Conservation (phyloP, 2,113 vertebrate genomes). For the Mesoclemmys tuberculata region DNA sequence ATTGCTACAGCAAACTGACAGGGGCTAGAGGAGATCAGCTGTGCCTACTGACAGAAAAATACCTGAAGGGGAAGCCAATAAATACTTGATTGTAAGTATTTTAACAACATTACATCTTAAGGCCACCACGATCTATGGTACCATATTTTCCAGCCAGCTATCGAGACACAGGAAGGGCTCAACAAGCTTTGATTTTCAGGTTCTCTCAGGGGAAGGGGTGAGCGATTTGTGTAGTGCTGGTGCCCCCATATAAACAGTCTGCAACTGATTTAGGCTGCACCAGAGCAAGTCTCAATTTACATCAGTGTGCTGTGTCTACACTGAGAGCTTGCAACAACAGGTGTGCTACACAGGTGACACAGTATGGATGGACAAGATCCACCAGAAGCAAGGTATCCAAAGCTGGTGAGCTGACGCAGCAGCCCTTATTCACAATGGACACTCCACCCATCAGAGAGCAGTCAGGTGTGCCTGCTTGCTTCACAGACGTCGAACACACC, state of each 20-base stretch:
- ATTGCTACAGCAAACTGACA: background rate
- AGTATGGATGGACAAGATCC: background rate
- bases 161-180: background rate
- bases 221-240: background rate
- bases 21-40: background rate
- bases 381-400: background rate
- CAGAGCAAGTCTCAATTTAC: background rate
- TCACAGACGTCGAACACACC: background rate
- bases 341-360: background rate
- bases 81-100: fast-evolving
- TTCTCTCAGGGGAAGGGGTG: background rate
- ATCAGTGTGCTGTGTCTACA: fast-evolving
- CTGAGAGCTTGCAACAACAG: fast-evolving
- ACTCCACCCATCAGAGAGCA: background rate
- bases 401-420: background rate
- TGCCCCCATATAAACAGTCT: background rate
- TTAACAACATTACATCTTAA: background rate
- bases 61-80: background rate
- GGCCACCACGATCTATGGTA: background rate
- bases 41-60: background rate
- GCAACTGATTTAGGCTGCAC: background rate
- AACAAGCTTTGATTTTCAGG: background rate
- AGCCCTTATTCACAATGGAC: background rate
- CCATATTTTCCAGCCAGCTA: background rate
- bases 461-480: background rate